Conservation (phyloP, 2,888 invertebrate genomes). For the Pterobdella sp. region DNA sequence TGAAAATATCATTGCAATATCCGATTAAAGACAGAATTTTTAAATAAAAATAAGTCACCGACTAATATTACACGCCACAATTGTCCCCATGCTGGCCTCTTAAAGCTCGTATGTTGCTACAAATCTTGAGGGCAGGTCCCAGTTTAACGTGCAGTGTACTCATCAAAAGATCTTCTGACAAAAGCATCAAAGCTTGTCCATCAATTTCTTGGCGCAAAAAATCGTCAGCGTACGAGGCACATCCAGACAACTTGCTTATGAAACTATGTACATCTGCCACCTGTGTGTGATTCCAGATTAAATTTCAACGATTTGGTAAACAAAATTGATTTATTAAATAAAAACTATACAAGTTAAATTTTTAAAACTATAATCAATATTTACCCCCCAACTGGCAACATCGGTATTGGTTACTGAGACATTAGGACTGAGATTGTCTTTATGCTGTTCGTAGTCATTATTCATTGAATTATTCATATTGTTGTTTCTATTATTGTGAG, state of each 20-base stretch:
- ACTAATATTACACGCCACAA: no score
- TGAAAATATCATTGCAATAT: no score
- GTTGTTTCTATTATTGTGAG: neutral
- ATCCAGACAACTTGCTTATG: slow-evolving; percentile 78
- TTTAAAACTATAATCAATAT: no score
- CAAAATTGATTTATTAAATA: slow-evolving; percentile 2
- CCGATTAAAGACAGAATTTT: no score
- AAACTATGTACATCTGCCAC: slow-evolving; percentile 79
- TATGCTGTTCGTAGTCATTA: no score
- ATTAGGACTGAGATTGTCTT: slow-evolving; percentile 11
- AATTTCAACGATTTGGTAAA: no score
- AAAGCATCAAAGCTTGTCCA: slow-evolving; percentile 72
- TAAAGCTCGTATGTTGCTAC: slow-evolving; percentile 65
- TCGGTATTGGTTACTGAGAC: neutral
- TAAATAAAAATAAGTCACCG: no score
- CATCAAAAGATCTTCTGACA: slow-evolving; percentile 87
- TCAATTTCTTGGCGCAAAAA: slow-evolving; percentile 70
- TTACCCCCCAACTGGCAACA: neutral
- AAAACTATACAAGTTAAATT: neutral
- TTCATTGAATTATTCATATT: neutral
- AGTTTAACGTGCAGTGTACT: slow-evolving; percentile 88
- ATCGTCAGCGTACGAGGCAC: slow-evolving; percentile 84
- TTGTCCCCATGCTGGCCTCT: slow-evolving; percentile 26
- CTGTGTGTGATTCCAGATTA: slow-evolving; percentile 33
- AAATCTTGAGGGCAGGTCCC: slow-evolving; percentile 89